Conservation (phyloP, 1,140 invertebrate species). For the Spodoptera litura region DNA sequence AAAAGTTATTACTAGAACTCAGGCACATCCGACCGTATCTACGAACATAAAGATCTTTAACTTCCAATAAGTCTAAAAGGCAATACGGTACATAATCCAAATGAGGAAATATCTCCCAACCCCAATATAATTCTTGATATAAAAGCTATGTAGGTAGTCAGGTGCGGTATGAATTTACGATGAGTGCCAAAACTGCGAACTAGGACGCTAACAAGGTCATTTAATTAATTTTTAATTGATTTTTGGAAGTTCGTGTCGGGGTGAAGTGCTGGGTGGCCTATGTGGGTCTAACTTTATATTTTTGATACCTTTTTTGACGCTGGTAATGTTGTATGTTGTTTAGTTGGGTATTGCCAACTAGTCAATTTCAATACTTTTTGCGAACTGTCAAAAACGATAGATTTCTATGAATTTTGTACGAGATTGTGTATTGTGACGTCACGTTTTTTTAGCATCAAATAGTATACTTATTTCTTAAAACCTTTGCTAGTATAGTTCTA, state of each 20-base stretch:
- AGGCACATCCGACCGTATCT: too few species aligned
- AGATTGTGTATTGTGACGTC: too few species aligned
- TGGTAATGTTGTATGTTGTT: too few species aligned
- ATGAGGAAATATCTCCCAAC: neutral
- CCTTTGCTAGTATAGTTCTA: too few species aligned
- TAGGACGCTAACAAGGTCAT: constrained; percentile 46
- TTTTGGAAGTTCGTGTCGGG: constrained; percentile 42
- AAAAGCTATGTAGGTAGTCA: constrained; percentile 13
- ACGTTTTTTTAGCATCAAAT: too few species aligned
- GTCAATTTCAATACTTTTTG: too few species aligned
- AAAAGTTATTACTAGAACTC: too few species aligned
- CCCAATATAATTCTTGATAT: constrained; percentile 9
- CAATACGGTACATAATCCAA: neutral
- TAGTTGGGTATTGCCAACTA: too few species aligned
- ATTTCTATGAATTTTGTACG: too few species aligned
- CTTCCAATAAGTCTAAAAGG: constrained; percentile 27
- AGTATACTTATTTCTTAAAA: too few species aligned
- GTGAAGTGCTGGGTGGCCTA: constrained; percentile 9
- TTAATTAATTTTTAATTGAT: constrained; percentile 56
- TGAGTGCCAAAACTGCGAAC: constrained; percentile 42
- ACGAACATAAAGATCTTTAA: neutral
- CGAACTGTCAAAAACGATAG: too few species aligned
- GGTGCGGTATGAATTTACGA: constrained; percentile 30
- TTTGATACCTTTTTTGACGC: too few species aligned
- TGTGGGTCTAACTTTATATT: neutral